These are phyloP conservation scores for Smutsia temminckii DNA, from an alignment of 2,797 vertebrate species.

Conservation along the genomic window DNA sequence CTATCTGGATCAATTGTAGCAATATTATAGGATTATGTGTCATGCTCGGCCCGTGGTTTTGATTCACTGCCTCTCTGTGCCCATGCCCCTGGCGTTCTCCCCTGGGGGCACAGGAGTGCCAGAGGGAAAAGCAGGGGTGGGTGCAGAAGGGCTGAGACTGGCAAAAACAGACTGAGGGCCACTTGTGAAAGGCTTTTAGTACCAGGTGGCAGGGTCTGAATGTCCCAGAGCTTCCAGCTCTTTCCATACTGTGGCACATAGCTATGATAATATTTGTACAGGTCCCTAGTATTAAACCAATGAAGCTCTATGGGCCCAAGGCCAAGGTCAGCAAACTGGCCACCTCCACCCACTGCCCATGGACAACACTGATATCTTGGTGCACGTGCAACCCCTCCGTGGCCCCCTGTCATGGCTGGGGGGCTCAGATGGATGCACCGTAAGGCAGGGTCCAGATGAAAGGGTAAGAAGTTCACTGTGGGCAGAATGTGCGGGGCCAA, in stretches of 20 bases:
- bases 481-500: neutral
- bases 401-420: neutral
- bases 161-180: neutral
- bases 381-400: neutral
- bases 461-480: neutral
- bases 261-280: rapidly evolving
- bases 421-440: neutral
- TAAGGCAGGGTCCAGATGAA: neutral
- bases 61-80: neutral
- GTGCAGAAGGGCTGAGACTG: neutral
- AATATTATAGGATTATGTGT: rapidly evolving
- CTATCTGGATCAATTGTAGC: rapidly evolving
- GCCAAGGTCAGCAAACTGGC: neutral
- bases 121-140: neutral
- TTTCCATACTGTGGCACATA: rapidly evolving
- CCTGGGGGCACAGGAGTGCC: rapidly evolving
- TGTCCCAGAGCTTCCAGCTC: neutral
- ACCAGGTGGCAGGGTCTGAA: neutral
- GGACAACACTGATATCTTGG: neutral
- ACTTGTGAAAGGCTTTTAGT: neutral
- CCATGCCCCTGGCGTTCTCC: neutral
- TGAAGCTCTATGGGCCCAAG: neutral
- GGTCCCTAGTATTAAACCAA: neutral
- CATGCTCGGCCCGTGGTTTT: rapidly evolving
- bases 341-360: neutral